Evolutionary conservation across 2,113 vertebrate genomes (phyloP), one percentile per base, ranked within the genome.

Genomic region (Axis porcinus): DNA sequence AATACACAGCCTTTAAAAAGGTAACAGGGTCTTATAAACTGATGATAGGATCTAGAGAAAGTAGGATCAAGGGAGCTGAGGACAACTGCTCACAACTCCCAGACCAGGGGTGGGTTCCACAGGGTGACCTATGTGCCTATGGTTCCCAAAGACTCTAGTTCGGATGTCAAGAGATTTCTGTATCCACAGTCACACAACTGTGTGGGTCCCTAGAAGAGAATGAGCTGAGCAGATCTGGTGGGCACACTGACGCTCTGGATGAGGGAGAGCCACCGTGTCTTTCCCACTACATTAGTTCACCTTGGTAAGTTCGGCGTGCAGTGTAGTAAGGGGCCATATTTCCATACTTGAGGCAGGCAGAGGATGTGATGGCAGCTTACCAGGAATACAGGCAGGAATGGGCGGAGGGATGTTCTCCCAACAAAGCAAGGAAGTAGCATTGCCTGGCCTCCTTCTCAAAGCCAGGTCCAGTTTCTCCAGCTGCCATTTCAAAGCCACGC

Each of bases 401-500:
- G 28, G 54, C 27, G 27, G 33, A 87, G 40, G 81, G 16, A 52
- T 70, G 2, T 23, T 90, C 76, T 96, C 58, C 55, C 40, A 79
- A 52, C 47, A 74, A 70, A 94, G 45, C 5, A 85, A 78, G 36
- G 40, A 97, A 84, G 57, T 6, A 90, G 70, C 23, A 83, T 13
- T 84, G 70, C 33, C 85, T 92, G 82, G 93, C 33, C 57, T 86
- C 57, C 52, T 94, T 89, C 91, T 57, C 70, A 96, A 93, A 95
- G 78, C 43, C 52, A 96, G 11, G 60, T 54, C 28, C 33, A 70
- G 30, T 58, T 89, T 97, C 91, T 81, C 70, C n/a, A 96, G 62
- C 21, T 94, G 82, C 70, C 87, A 16, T 95, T 93, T 97, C 95
- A 95, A 97, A 97, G 96, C 30, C n/a, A 95, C 86, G 45, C 30